Percentiles rank a stretch among this genome's conserved stretches.
Evolutionary conservation across 2,888 invertebrate species (phyloP).

Genomic region (Pegoplata infirma): DNA sequence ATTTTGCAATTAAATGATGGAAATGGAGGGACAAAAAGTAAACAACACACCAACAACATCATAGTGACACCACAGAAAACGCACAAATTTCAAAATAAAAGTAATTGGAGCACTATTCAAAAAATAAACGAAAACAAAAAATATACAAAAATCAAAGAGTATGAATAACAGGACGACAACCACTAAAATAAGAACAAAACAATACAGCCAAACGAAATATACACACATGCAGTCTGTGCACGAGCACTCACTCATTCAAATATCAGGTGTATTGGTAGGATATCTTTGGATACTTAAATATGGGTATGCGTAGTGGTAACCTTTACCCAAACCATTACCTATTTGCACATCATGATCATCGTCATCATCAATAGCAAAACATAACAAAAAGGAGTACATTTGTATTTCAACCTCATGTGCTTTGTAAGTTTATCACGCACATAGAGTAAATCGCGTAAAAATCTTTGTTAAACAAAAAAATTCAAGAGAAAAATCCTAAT

Average conservation of each 20-base stretch:
- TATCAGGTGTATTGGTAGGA: not conserved
- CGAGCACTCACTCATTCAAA: not conserved
- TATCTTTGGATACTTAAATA: conserved; percentile 10
- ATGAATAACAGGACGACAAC: conserved; percentile 20
- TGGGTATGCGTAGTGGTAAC: not conserved
- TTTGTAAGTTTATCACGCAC: conserved; percentile 10
- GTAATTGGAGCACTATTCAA: conserved; percentile 63
- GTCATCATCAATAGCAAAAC: not conserved
- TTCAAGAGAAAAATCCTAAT: not conserved
- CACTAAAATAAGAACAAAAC: conserved; percentile 31
- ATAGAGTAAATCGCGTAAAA: not conserved
- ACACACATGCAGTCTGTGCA: not conserved
- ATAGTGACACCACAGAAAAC: conserved; percentile 56
- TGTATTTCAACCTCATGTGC: not conserved
- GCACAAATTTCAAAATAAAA: conserved; percentile 65
- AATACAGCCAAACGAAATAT: not conserved
- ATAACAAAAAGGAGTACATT: not conserved
- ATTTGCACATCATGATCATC: not conserved
- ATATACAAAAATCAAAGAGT: not conserved
- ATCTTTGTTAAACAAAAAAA: conserved; percentile 2
- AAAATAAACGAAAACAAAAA: conserved; percentile 36
- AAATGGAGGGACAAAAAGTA: conserved; percentile 28
- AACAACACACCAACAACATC: conserved; percentile 36
- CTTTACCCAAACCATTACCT: not conserved
- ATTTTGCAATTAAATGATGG: conserved; percentile 58